These are phyloP conservation scores for Kryphioiulus occultus DNA, from an alignment of 2,888 invertebrate species.

Conservation along the genomic window DNA sequence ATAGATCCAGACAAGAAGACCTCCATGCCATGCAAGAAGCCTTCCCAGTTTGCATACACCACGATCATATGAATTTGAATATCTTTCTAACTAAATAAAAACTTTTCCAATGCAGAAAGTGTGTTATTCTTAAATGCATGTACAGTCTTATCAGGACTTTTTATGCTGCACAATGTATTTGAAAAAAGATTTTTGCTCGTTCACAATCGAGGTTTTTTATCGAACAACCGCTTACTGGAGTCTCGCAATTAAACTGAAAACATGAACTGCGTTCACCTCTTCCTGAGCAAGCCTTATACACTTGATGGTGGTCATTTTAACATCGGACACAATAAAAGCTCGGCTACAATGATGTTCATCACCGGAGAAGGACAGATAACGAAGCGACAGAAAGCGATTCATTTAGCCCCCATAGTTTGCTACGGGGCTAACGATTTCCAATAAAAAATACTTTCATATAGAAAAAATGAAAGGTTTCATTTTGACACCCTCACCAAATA, in stretches of 20 bases:
- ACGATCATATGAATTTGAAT: no score
- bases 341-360: slow-evolving; percentile 41
- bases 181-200: background rate
- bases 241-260: background rate
- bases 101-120: no score
- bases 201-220: background rate
- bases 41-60: no score
- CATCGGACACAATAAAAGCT: slow-evolving; percentile 19
- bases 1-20: background rate
- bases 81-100: no score
- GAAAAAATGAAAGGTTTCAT: slow-evolving; percentile 41
- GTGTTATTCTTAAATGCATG: no score
- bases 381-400: slow-evolving; percentile 37
- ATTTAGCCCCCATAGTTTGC: slow-evolving; percentile 33
- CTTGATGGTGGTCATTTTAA: slow-evolving; percentile 10
- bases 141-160: no score
- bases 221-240: background rate
- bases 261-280: slow-evolving; percentile 6
- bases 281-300: background rate
- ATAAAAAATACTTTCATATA: slow-evolving; percentile 39
- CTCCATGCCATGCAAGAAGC: no score
- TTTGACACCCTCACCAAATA: slow-evolving; percentile 4
- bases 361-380: slow-evolving; percentile 27
- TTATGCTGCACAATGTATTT: no score
- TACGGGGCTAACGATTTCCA: slow-evolving; percentile 41